Base-by-base conservation (phyloP, 1,140 invertebrate species). In the Nasonia vitripennis region DNA sequence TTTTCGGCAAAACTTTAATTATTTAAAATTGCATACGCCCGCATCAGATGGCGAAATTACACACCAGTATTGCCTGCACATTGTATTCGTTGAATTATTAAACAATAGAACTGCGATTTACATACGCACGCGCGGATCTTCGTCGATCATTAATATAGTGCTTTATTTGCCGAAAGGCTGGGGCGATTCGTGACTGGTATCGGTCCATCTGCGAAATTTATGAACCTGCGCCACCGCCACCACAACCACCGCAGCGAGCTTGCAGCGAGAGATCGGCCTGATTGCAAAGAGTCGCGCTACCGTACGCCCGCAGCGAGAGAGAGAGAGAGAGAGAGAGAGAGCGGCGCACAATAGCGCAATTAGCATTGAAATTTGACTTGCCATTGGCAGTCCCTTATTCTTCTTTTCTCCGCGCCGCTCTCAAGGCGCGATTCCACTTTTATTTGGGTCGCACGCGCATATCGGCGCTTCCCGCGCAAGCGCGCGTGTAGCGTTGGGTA, bases 291-390 rank as follows among this genome's bases (percentile, higher is more conserved):
- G 84, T 74, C 70, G 80, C 67, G 83, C 87, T 41, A 80, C 10
- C 23, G 48, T 62, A 9, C 9, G 9, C 41, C 7, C 41, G 1
- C 5, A 62, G 55, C 14, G 20, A 62, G 20, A 62, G 27, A 27
- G 27, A 27, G 27, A 27, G 27, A 27, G 27, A 27, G 27, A 27
- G 27, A 27, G 27, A 27, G 27, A 27, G 27, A 27, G 45, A 62
- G 48, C 77, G n/a, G 45, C 74, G 83, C 84, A 82, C 85, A 88
- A 86, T 85, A 83, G 81, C 68, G 31, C 48, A 83, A 85, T 84
- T 86, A 77, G 78, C 83, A 79, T 70, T 74, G 80, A 78, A 74
- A 55, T 81, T 78, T 74, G 70, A 85, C 85, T 87, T 85, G 14
- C 31, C 27, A 83, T 77, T 81, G 81, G 83, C 85, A 85, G 83